Base-by-base conservation (phyloP, 2,113 vertebrate genomes). In the Pyrgilauda ruficollis region DNA sequence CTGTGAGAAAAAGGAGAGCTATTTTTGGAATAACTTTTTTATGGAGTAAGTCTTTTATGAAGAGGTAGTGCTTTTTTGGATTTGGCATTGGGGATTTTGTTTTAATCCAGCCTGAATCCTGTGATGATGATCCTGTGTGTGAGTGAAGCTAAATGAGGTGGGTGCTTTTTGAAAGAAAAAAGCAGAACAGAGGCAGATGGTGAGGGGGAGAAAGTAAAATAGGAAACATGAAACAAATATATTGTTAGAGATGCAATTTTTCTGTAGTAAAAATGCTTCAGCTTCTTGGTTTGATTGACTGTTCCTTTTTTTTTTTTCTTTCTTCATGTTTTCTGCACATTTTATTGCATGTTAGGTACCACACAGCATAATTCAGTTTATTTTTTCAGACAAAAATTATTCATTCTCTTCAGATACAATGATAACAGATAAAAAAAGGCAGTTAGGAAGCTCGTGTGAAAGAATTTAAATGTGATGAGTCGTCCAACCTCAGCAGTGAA, bases 171-270 rank as follows among this genome's bases (percentile, higher is more conserved):
- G 11, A 61, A 70, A 84, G n/a, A 59, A 63, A 63, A 83, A 91
- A 81, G 39, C 66, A 35, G 72, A 84, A 84, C 28, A 92, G 59
- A 74, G 59, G 66, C 84, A 94, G 84, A 84, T 87, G 81, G 66
- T 89, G 87, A 89, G 78, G 61, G 44, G 81, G 90, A 91, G 77
- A 87, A 87, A 87, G 30, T 47, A 84, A 95, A 84, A 91, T 62
- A 91, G 61, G 77, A 81, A 89, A 69, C 23, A 35, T 1, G 12
- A 89, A 91, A 64, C 33, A 89, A 84, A 75, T 67, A 52, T 11
- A 87, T 70, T 83, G 80, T 92, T 86, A 39, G 63, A 80, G 43
- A 70, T 59, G 26, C 28, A 22, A 16, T 4, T 77, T 77, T 85
- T 82, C 39, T 52, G 28, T 55, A 76, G 70, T 90, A 70, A 90